Evolutionary conservation across 2,888 invertebrate genomes (phyloP), one percentile per base, ranked within the genome.

Genomic region (Andricus quercusramuli): DNA sequence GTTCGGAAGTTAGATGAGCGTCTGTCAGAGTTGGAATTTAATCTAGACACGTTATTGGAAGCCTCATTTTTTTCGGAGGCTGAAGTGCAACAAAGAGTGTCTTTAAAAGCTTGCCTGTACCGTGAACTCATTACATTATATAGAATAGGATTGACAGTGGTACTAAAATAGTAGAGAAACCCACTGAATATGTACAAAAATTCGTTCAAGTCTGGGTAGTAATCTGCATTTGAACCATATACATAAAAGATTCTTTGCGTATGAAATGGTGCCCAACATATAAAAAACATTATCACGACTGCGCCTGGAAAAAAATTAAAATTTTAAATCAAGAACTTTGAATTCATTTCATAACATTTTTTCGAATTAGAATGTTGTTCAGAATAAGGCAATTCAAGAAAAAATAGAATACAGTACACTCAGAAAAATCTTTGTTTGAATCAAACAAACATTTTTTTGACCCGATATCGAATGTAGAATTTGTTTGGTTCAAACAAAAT

Each of bases 211-310:
- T 94, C 93, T 79, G 94, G 93, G 91, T 95, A 95, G 92, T 95
- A 96, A 90, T 95, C 94, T 0, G 93, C 92, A 32, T 95, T 92
- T 83, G 94, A 94, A 44, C 95, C 96, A 92, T 97, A 96, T 86
- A 97, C 94, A 91, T 96, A 97, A 92, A 98, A 95, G 78, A 99
- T 94, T 9, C 99, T 94, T 93, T 99, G 99, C 83, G 97, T 95
- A 93, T 99, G 99, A 94, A 98, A 99, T 44, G 99, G 99, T 0
- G 98, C 97, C 98, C 99, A 99, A 93, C 98, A 98, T 17, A 98
- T 94, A 94, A 98, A 98, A 94, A 99, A 99, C 51, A 97, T 96
- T 11, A 98, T 94, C 78, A 99, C 99, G 32, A 99, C 98, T 3
- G 97, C 97, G 86, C 97, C 99, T 99, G 94, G 20, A 94, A 70